Conservation (phyloP, 2,113 vertebrate species). For the Apteryx mantelli region DNA sequence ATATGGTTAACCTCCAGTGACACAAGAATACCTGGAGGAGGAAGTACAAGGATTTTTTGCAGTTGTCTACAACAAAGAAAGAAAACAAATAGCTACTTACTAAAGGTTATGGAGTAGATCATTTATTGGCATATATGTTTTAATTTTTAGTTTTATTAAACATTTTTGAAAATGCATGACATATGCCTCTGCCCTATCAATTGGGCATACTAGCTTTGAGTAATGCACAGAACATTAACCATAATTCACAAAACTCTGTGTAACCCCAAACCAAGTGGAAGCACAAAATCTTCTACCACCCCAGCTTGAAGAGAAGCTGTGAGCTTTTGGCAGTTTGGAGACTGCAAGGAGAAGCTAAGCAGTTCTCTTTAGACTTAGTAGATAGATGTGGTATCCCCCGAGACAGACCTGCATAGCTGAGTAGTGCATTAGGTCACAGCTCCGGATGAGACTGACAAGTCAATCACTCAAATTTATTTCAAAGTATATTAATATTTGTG, state of each 20-base stretch:
- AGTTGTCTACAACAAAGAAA: not conserved
- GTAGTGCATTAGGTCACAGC: not conserved
- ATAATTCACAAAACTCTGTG: not conserved
- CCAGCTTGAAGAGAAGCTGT: not conserved
- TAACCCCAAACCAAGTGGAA: not conserved
- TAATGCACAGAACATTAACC: not conserved
- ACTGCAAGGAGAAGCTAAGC: not conserved
- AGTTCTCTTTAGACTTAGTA: not conserved
- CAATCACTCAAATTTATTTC: not conserved
- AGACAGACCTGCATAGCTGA: not conserved
- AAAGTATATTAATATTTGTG: not conserved
- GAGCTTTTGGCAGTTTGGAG: not conserved
- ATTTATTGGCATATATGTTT: not conserved
- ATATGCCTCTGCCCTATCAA: fast-evolving
- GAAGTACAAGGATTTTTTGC: not conserved
- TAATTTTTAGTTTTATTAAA: not conserved
- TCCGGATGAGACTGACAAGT: not conserved
- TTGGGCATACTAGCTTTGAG: not conserved
- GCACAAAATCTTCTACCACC: not conserved
- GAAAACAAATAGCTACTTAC: not conserved
- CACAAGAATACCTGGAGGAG: too few relatives aligned
- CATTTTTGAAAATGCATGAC: not conserved
- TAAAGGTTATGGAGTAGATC: not conserved
- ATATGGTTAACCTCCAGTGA: not conserved
- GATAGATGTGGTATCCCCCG: not conserved